These are phyloP conservation scores for Caenorhabditis uteleia DNA, from an alignment of 2,888 invertebrate genomes.

Conservation along the genomic window DNA sequence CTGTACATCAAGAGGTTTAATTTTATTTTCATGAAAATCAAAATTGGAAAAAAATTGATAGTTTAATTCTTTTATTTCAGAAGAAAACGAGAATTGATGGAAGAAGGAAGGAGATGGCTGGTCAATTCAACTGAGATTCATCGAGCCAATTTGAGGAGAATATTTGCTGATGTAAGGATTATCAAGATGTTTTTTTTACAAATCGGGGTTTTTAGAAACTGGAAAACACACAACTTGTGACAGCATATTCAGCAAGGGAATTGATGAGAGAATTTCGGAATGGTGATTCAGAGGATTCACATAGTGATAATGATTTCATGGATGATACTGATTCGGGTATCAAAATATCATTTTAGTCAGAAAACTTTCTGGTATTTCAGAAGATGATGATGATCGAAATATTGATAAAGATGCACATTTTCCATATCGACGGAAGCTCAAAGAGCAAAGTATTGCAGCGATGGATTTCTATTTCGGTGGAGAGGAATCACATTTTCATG, in stretches of 20 bases:
- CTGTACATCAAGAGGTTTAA: not conserved
- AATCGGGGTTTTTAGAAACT: not conserved
- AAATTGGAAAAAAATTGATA: not conserved
- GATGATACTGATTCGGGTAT: not conserved
- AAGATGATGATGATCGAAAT: not conserved
- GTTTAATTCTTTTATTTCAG: slow-evolving; percentile 5
- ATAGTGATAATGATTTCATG: no score
- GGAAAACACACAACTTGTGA: not conserved
- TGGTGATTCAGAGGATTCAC: not conserved
- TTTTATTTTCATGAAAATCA: not conserved
- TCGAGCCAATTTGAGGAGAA: slow-evolving; percentile 10
- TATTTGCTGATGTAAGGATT: slow-evolving; percentile 7
- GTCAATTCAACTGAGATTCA: slow-evolving; percentile 14
- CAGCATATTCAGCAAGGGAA: not conserved
- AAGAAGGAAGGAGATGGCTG: slow-evolving; percentile 20
- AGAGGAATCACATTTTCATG: slow-evolving; percentile 25
- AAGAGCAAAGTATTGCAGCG: slow-evolving; percentile 1
- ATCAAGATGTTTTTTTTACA: not conserved
- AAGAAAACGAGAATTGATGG: slow-evolving; percentile 20
- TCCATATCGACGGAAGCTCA: not conserved
- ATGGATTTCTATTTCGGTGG: slow-evolving; percentile 41
- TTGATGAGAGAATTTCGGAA: not conserved
- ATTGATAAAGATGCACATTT: not conserved
- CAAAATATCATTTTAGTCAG: not conserved
- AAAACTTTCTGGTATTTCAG: not conserved